Percentiles rank a stretch among this genome's conserved stretches.
Evolutionary conservation across 2,797 vertebrate species (phyloP).

Genomic region (Sebastes itinus): DNA sequence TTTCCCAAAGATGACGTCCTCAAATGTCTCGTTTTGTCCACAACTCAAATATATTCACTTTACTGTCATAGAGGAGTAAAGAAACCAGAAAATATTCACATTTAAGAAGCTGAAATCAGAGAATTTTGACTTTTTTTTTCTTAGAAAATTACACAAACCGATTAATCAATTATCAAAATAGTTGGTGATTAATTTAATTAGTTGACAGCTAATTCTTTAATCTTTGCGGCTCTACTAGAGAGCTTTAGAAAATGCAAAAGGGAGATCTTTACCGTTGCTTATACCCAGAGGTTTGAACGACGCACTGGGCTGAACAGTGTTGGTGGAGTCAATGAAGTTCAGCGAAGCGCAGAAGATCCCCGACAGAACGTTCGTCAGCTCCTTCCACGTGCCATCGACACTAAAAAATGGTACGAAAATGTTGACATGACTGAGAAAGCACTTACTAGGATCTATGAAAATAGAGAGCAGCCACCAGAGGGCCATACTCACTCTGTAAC

Average conservation of each 20-base stretch:
- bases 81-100: too few species aligned
- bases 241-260: background rate
- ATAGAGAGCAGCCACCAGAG: background rate
- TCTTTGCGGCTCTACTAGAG: background rate
- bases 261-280: slow-evolving; percentile 88
- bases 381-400: slow-evolving; percentile 94
- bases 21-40: too few species aligned
- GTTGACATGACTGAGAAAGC: background rate
- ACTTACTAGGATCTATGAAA: background rate
- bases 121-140: too few species aligned
- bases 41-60: too few species aligned
- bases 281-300: slow-evolving; percentile 96
- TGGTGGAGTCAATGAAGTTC: slow-evolving; percentile 98
- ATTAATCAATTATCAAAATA: too few species aligned
- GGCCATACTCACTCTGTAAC: slow-evolving; percentile 88
- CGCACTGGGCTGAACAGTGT: slow-evolving; percentile 93
- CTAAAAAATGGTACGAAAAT: slow-evolving; percentile 55
- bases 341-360: slow-evolving; percentile 98
- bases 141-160: too few species aligned
- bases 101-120: too few species aligned
- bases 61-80: too few species aligned
- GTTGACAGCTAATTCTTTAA: too few species aligned
- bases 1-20: too few species aligned
- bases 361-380: slow-evolving; percentile 94
- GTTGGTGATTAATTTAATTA: too few species aligned